A percentile compares a stretch with the other conserved stretches of the same genome.
These are phyloP conservation scores for Pegoplata infirma DNA, from an alignment of 2,888 invertebrate species.

Conservation along the genomic window DNA sequence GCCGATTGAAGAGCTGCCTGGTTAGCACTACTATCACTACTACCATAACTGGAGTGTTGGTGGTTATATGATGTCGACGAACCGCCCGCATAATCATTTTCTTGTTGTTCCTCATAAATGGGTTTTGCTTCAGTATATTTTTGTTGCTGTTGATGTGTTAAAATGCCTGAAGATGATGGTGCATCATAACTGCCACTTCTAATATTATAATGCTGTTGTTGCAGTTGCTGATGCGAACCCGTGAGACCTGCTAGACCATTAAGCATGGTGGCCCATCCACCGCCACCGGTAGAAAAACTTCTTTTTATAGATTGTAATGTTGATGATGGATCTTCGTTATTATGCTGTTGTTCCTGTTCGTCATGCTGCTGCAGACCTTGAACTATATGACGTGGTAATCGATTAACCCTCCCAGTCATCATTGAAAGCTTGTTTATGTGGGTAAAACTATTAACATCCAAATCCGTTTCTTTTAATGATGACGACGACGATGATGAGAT, in stretches of 20 bases:
- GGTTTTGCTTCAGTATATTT: slow-evolving; percentile 68
- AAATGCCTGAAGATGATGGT: slow-evolving; percentile 20
- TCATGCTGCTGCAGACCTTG: slow-evolving; percentile 59
- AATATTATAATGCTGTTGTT: slow-evolving; percentile 69
- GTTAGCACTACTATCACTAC: slow-evolving; percentile 34
- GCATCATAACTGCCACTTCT: slow-evolving; percentile 54
- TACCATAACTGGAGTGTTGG: slow-evolving; percentile 42
- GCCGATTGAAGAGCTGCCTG: slow-evolving; percentile 63
- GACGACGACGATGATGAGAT: slow-evolving; percentile 23
- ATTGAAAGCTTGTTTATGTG: slow-evolving; percentile 65
- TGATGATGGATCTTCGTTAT: slow-evolving; percentile 53
- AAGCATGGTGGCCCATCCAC: slow-evolving; percentile 63
- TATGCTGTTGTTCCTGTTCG: slow-evolving; percentile 49
- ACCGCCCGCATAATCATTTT: slow-evolving; percentile 68
- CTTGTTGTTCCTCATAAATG: slow-evolving; percentile 75
- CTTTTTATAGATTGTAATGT: slow-evolving; percentile 52
- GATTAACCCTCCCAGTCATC: slow-evolving; percentile 64
- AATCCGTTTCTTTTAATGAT: slow-evolving; percentile 60
- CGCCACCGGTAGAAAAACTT: slow-evolving; percentile 60
- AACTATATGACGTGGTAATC: slow-evolving; percentile 57
- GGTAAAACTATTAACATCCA: slow-evolving; percentile 64
- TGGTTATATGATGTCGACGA: slow-evolving; percentile 44
- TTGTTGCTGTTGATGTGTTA: slow-evolving; percentile 16
- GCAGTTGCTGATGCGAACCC: slow-evolving; percentile 68
- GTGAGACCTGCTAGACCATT: slow-evolving; percentile 72